phyloP scores from a whole-genome alignment of 2,113 vertebrate genomes.

The Lutjanus erythropterus region DNA sequence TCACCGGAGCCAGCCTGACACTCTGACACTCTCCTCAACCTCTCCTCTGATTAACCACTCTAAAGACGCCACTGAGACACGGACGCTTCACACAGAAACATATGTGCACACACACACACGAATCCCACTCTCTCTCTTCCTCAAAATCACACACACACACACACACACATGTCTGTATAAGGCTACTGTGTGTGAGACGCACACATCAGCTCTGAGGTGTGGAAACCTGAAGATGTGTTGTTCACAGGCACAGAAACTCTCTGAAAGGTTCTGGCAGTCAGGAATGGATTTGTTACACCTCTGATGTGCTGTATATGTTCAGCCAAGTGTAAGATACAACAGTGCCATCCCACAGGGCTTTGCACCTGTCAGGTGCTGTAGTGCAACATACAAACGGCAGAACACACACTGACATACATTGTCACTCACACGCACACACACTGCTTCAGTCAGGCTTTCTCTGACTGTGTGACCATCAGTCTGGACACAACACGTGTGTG shows the following conservation, averaged over 20 bases:
- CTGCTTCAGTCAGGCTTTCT: background rate
- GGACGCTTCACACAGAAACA: slow-evolving; percentile 41
- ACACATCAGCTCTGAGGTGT: slow-evolving; percentile 73
- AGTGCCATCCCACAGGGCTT: slow-evolving; percentile 73
- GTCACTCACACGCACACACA: slow-evolving; percentile 23
- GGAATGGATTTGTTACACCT: slow-evolving; percentile 86
- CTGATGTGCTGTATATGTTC: slow-evolving; percentile 81
- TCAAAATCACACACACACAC: slow-evolving; percentile 44
- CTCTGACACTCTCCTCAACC: slow-evolving; percentile 78
- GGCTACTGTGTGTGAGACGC: slow-evolving; percentile 59
- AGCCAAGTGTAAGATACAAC: slow-evolving; percentile 77
- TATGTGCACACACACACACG: background rate
- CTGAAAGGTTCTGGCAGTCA: slow-evolving; percentile 79
- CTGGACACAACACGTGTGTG: background rate
- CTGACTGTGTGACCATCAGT: slow-evolving; percentile 5
- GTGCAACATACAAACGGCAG: slow-evolving; percentile 57
- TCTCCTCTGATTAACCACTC: slow-evolving; percentile 83
- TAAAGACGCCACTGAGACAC: slow-evolving; percentile 78
- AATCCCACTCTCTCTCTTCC: slow-evolving; percentile 14
- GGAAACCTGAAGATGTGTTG: slow-evolving; percentile 80
- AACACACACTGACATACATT: slow-evolving; percentile 61
- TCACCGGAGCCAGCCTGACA: slow-evolving; percentile 72
- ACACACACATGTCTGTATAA: slow-evolving; percentile 43
- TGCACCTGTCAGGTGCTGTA: slow-evolving; percentile 67
- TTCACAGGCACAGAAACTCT: slow-evolving; percentile 74